Conservation (phyloP, 2,113 vertebrate genomes). For the Sorex araneus region DNA sequence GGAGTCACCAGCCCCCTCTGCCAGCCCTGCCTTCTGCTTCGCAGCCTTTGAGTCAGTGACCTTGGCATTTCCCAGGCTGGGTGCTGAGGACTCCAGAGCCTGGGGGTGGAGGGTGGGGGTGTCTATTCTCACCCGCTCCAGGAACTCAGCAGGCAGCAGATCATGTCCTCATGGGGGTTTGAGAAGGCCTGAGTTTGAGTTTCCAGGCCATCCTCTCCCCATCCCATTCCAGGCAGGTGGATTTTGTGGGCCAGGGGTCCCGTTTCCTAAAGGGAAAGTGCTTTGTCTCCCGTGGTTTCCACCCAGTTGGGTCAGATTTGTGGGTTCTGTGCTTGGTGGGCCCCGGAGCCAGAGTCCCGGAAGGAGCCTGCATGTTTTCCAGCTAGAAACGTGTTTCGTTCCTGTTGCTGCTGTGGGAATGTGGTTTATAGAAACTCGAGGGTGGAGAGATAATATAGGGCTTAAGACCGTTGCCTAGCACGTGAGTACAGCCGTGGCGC, state of each 20-base stretch:
- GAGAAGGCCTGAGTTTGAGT: background rate
- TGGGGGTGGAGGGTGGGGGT: background rate
- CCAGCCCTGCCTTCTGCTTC: background rate
- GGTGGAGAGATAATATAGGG: too few relatives aligned
- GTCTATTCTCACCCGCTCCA: background rate
- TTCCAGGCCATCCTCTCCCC: background rate
- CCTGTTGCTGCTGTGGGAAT: background rate
- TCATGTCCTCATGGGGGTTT: background rate
- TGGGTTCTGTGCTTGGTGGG: background rate
- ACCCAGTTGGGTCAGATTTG: background rate
- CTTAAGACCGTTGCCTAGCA: too few relatives aligned
- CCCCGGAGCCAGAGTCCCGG: background rate
- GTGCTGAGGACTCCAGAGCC: background rate
- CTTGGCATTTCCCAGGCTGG: background rate
- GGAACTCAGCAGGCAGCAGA: background rate
- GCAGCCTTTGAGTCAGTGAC: background rate
- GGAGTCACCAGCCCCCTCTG: background rate
- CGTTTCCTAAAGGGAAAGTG: constrained; percentile 16
- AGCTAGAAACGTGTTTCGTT: background rate
- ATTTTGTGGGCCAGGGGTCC: background rate
- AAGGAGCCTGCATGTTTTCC: background rate
- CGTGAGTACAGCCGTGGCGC: too few relatives aligned
- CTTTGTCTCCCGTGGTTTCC: background rate
- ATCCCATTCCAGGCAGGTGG: background rate
- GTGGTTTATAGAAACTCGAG: too few relatives aligned